Conservation (phyloP, 1,140 invertebrate species). For the Formica selysi region DNA sequence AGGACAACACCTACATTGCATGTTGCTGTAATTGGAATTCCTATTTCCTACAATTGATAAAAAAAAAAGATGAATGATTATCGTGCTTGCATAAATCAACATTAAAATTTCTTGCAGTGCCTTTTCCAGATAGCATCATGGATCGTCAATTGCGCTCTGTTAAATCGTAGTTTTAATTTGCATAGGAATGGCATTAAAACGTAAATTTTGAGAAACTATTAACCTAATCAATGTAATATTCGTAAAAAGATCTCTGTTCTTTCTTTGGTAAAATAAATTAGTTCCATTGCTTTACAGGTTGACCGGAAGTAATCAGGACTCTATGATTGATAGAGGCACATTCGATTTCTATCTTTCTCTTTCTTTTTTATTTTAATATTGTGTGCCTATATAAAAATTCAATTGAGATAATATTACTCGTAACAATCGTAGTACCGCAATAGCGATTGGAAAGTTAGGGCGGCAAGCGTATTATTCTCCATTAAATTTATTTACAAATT, state of each 20-base stretch:
- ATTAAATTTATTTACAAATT: constrained; percentile 71
- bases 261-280: constrained; percentile 76
- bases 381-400: constrained; percentile 59
- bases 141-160: constrained; percentile 50
- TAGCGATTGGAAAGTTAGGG: constrained; percentile 55
- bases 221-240: constrained; percentile 21
- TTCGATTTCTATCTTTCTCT: constrained; percentile 76
- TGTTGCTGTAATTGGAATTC: constrained; percentile 49
- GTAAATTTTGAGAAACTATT: constrained; percentile 51
- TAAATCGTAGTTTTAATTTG: constrained; percentile 53
- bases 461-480: constrained; percentile 58
- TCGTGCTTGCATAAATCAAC: constrained; percentile 43
- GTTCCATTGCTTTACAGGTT: constrained; percentile 84
- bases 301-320: constrained; percentile 80
- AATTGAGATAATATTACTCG: constrained; percentile 47
- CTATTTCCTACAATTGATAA: constrained; percentile 20
- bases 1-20: constrained; percentile 50
- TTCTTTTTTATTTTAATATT: constrained; percentile 70
- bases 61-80: constrained; percentile 18
- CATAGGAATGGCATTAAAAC: constrained; percentile 48
- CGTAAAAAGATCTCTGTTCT: constrained; percentile 50
- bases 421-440: not conserved
- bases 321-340: constrained; percentile 81
- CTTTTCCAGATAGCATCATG: constrained; percentile 64
- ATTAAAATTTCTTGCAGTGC: constrained; percentile 63